These are phyloP conservation scores for Luffia ferchaultella DNA, from an alignment of 2,888 invertebrate genomes.

Conservation along the genomic window DNA sequence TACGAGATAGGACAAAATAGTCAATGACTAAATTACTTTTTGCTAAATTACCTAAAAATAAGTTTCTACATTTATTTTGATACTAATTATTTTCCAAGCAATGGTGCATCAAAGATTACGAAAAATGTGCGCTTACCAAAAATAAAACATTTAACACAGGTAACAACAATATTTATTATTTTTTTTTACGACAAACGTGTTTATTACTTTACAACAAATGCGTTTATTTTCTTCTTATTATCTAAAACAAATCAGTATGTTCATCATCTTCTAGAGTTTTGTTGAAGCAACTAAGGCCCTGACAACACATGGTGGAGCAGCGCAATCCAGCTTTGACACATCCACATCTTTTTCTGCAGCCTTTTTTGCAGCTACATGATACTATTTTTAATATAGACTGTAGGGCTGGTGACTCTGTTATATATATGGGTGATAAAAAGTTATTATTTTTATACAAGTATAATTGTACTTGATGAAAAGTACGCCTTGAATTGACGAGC, in stretches of 20 bases:
- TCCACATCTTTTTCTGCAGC: background rate
- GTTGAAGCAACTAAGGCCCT: background rate
- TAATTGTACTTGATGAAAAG: constrained; percentile 5
- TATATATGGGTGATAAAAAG: constrained; percentile 4
- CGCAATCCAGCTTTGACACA: background rate
- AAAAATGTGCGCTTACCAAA: background rate
- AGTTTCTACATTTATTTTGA: background rate
- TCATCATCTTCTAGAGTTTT: background rate
- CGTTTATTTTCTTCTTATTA: background rate
- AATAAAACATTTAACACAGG: background rate
- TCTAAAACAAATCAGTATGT: background rate
- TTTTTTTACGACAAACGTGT: too few species aligned
- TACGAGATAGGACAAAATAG: background rate
- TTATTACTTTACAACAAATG: background rate
- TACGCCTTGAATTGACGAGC: constrained; percentile 4
- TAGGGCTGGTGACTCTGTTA: background rate
- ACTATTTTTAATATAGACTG: background rate
- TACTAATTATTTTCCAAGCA: background rate
- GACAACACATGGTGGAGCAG: background rate
- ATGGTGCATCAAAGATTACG: background rate
- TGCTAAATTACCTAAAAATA: background rate
- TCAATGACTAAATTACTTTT: background rate
- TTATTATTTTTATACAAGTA: constrained; percentile 3
- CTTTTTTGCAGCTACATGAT: background rate
- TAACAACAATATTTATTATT: too few species aligned